A percentile compares a stretch with the other conserved stretches of the same genome.
Conservation (phyloP, 2,113 vertebrate species). For the Theristicus caerulescens region DNA sequence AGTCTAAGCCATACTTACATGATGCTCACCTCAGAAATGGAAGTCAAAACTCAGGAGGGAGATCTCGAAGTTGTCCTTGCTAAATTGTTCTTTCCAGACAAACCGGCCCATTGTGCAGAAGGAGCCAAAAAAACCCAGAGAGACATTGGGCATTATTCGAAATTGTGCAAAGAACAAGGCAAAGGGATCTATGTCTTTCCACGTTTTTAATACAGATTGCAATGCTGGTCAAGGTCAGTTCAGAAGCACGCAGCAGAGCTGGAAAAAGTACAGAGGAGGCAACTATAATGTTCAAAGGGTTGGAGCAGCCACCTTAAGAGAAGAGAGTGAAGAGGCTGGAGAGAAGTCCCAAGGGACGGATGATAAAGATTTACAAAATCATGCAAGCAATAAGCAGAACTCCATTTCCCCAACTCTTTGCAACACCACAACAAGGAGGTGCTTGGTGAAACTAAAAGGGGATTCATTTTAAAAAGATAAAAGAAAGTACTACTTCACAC, state of each 20-base stretch:
- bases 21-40: neutral
- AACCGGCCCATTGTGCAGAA: fast-evolving
- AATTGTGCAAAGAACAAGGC: neutral
- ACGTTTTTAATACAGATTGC: neutral
- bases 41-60: neutral
- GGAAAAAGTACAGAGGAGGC: neutral
- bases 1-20: neutral
- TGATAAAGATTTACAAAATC: neutral
- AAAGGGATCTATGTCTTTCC: neutral
- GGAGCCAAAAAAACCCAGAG: neutral
- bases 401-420: neutral
- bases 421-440: neutral
- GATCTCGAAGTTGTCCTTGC: neutral
- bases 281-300: neutral
- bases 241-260: neutral
- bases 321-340: neutral
- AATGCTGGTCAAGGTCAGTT: neutral
- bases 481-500: neutral
- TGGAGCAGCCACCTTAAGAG: neutral
- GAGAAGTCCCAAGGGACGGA: neutral
- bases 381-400: neutral
- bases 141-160: neutral
- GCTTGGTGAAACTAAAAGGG: neutral
- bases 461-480: neutral
- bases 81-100: neutral